Conservation (phyloP, 64 coral and sea anemone genomes). For the Dendrophyllia cribrosa region DNA sequence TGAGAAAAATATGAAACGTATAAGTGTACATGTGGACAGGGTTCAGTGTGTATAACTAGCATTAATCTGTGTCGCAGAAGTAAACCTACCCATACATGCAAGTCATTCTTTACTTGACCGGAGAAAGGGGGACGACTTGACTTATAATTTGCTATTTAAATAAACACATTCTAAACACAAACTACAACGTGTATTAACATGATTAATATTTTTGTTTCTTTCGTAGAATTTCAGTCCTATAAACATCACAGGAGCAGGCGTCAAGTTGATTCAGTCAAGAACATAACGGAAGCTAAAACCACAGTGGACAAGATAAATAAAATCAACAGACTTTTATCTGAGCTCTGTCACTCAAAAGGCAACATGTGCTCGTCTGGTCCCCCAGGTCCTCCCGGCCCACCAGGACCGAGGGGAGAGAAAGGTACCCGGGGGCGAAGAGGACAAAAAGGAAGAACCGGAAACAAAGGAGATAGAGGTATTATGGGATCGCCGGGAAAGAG, state of each 20-base stretch:
- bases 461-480: slow-evolving; percentile 18
- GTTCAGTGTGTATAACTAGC: too few relatives aligned
- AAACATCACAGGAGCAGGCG: background rate
- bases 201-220: background rate
- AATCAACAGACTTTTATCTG: slow-evolving; percentile 13
- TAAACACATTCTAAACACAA: too few relatives aligned
- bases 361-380: background rate
- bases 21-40: too few relatives aligned
- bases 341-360: background rate
- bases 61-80: too few relatives aligned
- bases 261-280: background rate
- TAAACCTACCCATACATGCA: too few relatives aligned
- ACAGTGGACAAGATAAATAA: background rate
- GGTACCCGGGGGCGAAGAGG: slow-evolving; percentile 5
- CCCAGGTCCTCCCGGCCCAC: slow-evolving; percentile 21
- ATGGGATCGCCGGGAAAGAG: slow-evolving; percentile 29
- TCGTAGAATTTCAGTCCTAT: background rate
- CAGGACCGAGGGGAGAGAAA: slow-evolving; percentile 36
- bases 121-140: too few relatives aligned
- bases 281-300: background rate
- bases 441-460: background rate
- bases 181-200: too few relatives aligned
- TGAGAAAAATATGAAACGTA: too few relatives aligned
- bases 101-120: too few relatives aligned
- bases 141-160: too few relatives aligned